phyloP scores from a whole-genome alignment of 2,888 invertebrate genomes.

The Cotesia congregata region DNA sequence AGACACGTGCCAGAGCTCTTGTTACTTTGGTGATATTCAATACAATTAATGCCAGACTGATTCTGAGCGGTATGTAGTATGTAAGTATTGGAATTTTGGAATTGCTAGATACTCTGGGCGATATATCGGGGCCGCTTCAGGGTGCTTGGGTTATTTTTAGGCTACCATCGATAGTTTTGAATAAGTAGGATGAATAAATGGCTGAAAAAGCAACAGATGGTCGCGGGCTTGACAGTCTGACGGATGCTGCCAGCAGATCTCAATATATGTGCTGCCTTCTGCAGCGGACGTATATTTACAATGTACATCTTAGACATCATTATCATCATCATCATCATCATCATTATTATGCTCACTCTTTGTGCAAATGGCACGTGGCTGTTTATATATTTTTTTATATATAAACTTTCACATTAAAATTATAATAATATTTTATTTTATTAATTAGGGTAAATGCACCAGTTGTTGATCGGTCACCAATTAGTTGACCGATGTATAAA shows the following conservation, averaged over 20 bases:
- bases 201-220: constrained; percentile 53
- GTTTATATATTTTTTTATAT: too few relatives aligned
- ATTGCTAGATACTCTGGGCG: too few relatives aligned
- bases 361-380: neutral
- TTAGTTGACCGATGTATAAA: too few relatives aligned
- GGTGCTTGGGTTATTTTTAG: too few relatives aligned
- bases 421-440: too few relatives aligned
- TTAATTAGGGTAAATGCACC: too few relatives aligned
- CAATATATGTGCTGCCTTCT: neutral
- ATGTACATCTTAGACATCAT: neutral
- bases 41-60: neutral
- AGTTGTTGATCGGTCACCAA: too few relatives aligned
- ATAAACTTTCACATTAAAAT: too few relatives aligned
- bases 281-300: constrained; percentile 10
- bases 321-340: neutral
- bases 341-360: neutral
- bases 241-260: constrained; percentile 40
- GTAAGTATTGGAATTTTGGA: too few relatives aligned
- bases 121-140: too few relatives aligned
- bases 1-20: neutral
- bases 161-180: constrained; percentile 38
- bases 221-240: constrained; percentile 41
- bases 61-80: too few relatives aligned
- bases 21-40: neutral
- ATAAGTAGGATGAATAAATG: constrained; percentile 45